These are phyloP conservation scores for Tineola bisselliella DNA, from an alignment of 2,888 invertebrate species.

Conservation along the genomic window DNA sequence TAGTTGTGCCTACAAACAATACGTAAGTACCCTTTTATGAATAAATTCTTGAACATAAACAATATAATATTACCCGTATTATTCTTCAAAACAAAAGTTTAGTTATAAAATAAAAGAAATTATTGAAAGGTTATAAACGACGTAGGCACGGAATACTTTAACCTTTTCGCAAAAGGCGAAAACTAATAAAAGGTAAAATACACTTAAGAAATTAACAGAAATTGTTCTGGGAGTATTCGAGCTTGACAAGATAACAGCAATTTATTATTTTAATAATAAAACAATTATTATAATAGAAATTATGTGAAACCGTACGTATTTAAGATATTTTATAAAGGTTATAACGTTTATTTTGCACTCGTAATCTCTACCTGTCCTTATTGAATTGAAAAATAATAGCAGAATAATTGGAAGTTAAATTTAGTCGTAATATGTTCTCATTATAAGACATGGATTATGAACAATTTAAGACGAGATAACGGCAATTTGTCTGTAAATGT, in stretches of 20 bases:
- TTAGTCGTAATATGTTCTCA: neutral
- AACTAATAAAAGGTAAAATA: constrained; percentile 10
- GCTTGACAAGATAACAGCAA: neutral
- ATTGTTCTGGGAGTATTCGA: neutral
- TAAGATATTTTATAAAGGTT: too few relatives aligned
- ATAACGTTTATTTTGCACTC: too few relatives aligned
- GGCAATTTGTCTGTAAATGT: neutral
- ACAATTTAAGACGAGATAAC: too few relatives aligned
- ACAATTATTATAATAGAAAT: neutral
- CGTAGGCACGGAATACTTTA: constrained; percentile 5
- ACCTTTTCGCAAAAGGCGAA: constrained; percentile 7
- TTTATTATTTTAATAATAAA: neutral
- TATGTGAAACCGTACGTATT: neutral
- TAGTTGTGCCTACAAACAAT: neutral
- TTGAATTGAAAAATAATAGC: too few relatives aligned
- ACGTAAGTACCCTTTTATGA: neutral
- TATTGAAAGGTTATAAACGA: constrained; percentile 13
- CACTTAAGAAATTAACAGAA: neutral
- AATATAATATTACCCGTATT: neutral
- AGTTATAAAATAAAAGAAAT: constrained; percentile 2
- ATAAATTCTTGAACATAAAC: neutral
- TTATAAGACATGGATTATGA: neutral
- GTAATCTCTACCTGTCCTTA: too few relatives aligned
- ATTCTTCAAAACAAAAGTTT: neutral
- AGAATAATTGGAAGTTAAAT: too few relatives aligned